Percentiles rank a stretch among this genome's conserved stretches.
phyloP scores from a whole-genome alignment of 1,140 invertebrate genomes.

The Bombyx mori region ASM3026992v2 NC_085126.1:6915001-6915500 shows the following conservation, averaged over 20 bases:
- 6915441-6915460: neutral
- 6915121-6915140: neutral
- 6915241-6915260: slow-evolving; percentile 7
- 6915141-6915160: slow-evolving; percentile 5
- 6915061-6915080: too few species aligned
- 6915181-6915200: slow-evolving; percentile 8
- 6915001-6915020: too few species aligned
- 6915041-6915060: too few species aligned
- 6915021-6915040: too few species aligned
- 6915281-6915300: slow-evolving; percentile 3
- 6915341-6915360: slow-evolving; percentile 6
- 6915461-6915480: too few species aligned
- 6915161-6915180: neutral
- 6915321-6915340: slow-evolving; percentile 8
- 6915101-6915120: too few species aligned
- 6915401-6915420: neutral
- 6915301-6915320: neutral
- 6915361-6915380: neutral
- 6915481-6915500: too few species aligned
- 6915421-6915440: neutral
- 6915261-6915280: slow-evolving; percentile 8
- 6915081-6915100: too few species aligned
- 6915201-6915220: neutral
- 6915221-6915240: slow-evolving; percentile 3
- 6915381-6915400: neutral